Base-by-base conservation (phyloP, 23 tunicate species). In the Trididemnum clinides region DNA sequence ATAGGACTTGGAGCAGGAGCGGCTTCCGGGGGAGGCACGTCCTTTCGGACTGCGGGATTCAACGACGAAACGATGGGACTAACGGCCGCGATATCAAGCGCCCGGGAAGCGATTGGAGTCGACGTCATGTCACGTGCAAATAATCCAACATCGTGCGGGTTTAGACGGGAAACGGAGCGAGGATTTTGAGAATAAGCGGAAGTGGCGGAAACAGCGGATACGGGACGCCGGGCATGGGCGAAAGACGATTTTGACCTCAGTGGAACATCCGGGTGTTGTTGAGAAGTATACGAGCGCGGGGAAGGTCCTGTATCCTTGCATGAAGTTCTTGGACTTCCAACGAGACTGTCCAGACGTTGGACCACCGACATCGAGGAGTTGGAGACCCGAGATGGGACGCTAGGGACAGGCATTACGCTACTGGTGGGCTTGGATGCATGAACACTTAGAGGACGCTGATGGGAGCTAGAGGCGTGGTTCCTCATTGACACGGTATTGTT, bases 11-110 rank as follows among this genome's bases (percentile, higher is more conserved):
- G 91, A 54, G 71, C 84, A 1, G 78, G 51, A 30, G 81, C 59
- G 64, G 71, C 80, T 31, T 82, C 91, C 20, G 85, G 65, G 26
- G 91, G 90, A 2, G 94, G 95, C 0, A 92, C 91, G 77, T 92
- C 97, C 30, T 89, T 74, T 1, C 97, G 57, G 20, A 62, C 85
- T 19, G 86, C 72, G 84, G 64, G 64, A 19, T 33, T 34, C 1
- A 57, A 58, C 2, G 78, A 27, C 19, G 86, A 28, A 34, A 74
- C 82, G 10, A 85, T 75, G 0, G 88, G 86, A 70, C 78, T 85
- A 2, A 86, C 77, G 5, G 76, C 33, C 1, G 95, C 80, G 50
- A 71, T 74, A 20, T 80, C 88, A 7, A 85, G 44, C 33, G 57
- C 66, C 2, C 82, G 70, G 30, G 84, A 59, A 28, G 97, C 76